Base-by-base conservation (phyloP, 2,888 invertebrate species). In the Phortica magna region DNA sequence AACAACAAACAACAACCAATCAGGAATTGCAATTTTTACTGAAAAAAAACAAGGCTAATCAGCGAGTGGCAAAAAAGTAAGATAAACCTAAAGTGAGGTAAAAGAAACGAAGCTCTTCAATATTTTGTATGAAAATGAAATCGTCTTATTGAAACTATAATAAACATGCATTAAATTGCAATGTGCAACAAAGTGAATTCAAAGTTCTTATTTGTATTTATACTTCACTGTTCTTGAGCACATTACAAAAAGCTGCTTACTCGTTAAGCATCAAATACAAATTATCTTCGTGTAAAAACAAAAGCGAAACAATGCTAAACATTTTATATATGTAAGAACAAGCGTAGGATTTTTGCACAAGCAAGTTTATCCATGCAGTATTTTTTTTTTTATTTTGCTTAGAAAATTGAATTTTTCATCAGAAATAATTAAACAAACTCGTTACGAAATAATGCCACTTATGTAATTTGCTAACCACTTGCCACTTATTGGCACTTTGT, bases 31-130 rank as follows among this genome's bases (percentile, higher is more conserved):
- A 65, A 41, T 42, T 65, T 65, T 41, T 41, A 14, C 65, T n/a
- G 41, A 65, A 65, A 65, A 65, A 14, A 65, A 65, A 41, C 65
- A 65, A 65, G n/a, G 3, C n/a, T 41, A 65, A 65, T 65, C 65
- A 65, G 17, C 7, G 55, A 14, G 14, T 9, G 17, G 17, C 6
- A 55, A 55, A 7, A 55, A 55, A 0, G 5, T 9, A 7, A 55
- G 17, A n/a, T n/a, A 55, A 12, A 65, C 41, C 39, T 9, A 65
- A 39, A 65, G 41, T 41, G 42, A 65, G 41, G 12, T 1, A 55
- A 55, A 55, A 14, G n/a, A 31, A 65, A 65, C 31, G 41, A 65
- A n/a, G n/a, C n/a, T n/a, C n/a, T n/a, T 17, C 14, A 65, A 31
- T 31, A 31, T 2, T 31, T 31, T 31, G 2, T 4, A 31, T 31